Base-by-base conservation (phyloP, 2,888 invertebrate genomes). In the Atherix ibis region DNA sequence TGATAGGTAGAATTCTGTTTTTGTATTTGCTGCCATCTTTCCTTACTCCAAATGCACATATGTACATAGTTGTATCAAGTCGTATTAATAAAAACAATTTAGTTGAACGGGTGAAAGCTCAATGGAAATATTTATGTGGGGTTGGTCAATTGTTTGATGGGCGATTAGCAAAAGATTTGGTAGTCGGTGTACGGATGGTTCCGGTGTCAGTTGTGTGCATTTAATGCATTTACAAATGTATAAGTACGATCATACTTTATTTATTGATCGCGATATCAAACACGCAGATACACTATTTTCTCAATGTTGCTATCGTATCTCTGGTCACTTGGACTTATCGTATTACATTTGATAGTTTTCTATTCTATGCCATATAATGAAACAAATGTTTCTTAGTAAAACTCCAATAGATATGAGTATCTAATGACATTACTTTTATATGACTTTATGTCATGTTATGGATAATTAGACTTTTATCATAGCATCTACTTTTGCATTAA, bases 181-280 rank as follows among this genome's bases (percentile, higher is more conserved):
- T 30, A 30, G 34, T 22, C 27, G 28, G 19, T n/a, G n/a, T n/a
- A n/a, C n/a, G n/a, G n/a, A n/a, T n/a, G n/a, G n/a, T n/a, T n/a
- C n/a, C n/a, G n/a, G n/a, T n/a, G n/a, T n/a, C n/a, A n/a, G 25
- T 27, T 22, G 31, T 36, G 35, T 37, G 39, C 38, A 37, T 37
- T 35, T 40, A 36, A 39, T 41, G 43, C 40, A 41, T 35, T 39
- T 36, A 36, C 35, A 32, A 31, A 36, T 40, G 34, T 41, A 27
- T 43, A 31, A 38, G 39, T 36, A 46, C 47, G 51, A 55, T 52
- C 51, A 58, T 56, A 51, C 53, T 55, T 48, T 49, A 50, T 50
- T 58, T 56, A 58, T 55, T 54, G 56, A 57, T 57, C 57, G 51
- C 50, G 58, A 58, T 57, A 55, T 49, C 49, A 48, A 48, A 49